Evolutionary conservation across 2,113 vertebrate species (phyloP).

Genomic region (Globicephala melas): DNA sequence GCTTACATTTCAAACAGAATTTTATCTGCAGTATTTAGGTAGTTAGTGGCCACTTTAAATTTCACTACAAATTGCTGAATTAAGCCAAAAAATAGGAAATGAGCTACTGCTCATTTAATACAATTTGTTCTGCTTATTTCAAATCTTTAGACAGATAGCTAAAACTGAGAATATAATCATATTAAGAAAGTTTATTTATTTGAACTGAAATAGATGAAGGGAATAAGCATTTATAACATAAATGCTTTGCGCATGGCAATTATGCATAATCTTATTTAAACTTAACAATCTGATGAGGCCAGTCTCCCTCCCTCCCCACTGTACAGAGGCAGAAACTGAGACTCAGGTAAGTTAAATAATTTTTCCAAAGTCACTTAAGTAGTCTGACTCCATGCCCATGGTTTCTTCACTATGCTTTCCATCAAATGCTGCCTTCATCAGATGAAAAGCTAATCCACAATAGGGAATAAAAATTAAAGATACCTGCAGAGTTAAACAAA

Average conservation of each 20-base stretch:
- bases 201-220: conserved; percentile 10
- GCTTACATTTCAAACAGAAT: conserved; percentile 34
- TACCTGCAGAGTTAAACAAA: background rate
- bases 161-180: conserved; percentile 19
- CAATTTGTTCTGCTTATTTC: conserved; percentile 21
- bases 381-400: background rate
- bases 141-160: background rate
- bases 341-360: background rate
- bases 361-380: conserved; percentile 38
- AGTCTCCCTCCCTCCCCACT: background rate
- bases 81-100: conserved; percentile 16
- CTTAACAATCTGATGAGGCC: background rate
- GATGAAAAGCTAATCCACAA: conserved; percentile 20
- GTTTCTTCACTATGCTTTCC: background rate
- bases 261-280: background rate
- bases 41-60: conserved; percentile 10
- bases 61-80: conserved; percentile 18
- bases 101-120: background rate
- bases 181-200: background rate
- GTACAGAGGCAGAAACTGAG: background rate
- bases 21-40: background rate
- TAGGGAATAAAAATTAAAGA: conserved; percentile 9
- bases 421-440: background rate
- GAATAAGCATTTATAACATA: background rate
- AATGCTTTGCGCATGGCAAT: background rate